Evolutionary conservation across 2,113 vertebrate genomes (phyloP).

Genomic region (Limnothrissa miodon): DNA sequence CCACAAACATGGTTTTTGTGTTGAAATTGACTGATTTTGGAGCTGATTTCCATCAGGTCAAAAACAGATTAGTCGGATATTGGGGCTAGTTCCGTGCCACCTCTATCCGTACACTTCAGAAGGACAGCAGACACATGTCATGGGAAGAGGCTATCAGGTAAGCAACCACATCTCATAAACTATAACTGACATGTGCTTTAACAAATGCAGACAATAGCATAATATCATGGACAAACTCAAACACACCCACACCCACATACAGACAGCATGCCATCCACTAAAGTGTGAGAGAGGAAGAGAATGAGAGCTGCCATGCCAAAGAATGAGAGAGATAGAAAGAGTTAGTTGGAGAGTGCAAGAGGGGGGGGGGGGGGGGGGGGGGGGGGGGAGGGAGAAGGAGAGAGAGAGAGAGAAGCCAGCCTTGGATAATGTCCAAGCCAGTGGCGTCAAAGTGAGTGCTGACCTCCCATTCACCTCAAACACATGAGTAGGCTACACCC

Average conservation of each 20-base stretch:
- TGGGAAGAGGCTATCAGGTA: neutral
- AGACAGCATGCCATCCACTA: neutral
- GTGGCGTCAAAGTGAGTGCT: constrained; percentile 59
- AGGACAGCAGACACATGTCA: neutral
- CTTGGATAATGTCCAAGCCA: constrained; percentile 65
- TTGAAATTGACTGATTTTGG: too few relatives aligned
- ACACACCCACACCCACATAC: neutral
- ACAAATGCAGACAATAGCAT: too few relatives aligned
- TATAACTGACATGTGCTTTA: neutral
- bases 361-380: neutral
- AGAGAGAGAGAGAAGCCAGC: constrained; percentile 44
- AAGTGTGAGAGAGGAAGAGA: neutral
- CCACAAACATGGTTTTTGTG: too few relatives aligned
- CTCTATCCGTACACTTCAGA: neutral
- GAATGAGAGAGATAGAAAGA: neutral
- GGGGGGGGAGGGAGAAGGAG: too few relatives aligned
- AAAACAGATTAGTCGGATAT: too few relatives aligned
- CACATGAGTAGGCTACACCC: constrained; percentile 38
- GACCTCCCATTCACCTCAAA: constrained; percentile 68
- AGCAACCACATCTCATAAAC: neutral
- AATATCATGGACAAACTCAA: too few relatives aligned
- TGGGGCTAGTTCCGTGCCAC: neutral
- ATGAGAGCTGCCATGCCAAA: neutral
- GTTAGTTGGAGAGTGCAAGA: constrained; percentile 23
- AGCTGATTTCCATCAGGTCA: too few relatives aligned